phyloP scores from a whole-genome alignment of 2,797 vertebrate genomes.

The Avahi laniger region DNA sequence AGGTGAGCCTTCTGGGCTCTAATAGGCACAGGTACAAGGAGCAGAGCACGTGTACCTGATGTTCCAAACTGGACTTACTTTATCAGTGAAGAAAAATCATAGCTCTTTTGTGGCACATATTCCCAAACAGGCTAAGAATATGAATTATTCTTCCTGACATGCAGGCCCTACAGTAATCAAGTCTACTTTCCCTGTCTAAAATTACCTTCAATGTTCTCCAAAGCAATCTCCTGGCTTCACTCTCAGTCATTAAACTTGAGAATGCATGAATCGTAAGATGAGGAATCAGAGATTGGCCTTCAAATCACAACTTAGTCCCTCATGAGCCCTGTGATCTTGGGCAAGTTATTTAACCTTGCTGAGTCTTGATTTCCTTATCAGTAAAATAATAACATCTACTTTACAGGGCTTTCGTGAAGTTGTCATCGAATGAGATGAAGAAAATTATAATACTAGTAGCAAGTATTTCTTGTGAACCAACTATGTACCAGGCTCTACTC shows the following conservation, averaged over 20 bases:
- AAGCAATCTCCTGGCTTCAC: background rate
- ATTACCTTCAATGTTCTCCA: background rate
- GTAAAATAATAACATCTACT: background rate
- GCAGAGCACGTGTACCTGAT: background rate
- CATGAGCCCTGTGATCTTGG: background rate
- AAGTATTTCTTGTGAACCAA: constrained; percentile 1
- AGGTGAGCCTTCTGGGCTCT: background rate
- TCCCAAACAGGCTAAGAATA: background rate
- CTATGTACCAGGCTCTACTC: background rate
- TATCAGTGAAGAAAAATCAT: background rate
- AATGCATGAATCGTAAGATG: background rate
- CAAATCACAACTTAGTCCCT: background rate
- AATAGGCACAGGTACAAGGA: background rate
- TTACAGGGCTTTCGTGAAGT: background rate
- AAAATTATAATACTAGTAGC: background rate
- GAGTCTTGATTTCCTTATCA: constrained; percentile 13
- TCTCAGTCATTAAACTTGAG: background rate
- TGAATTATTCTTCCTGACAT: background rate
- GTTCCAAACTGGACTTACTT: background rate
- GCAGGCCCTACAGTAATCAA: background rate
- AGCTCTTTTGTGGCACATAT: background rate
- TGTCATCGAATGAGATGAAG: background rate
- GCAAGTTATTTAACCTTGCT: background rate
- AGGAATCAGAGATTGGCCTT: background rate
- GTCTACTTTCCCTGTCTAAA: background rate